These are phyloP conservation scores for Cardinalis cardinalis DNA, from an alignment of 2,113 vertebrate species.

Conservation along the genomic window DNA sequence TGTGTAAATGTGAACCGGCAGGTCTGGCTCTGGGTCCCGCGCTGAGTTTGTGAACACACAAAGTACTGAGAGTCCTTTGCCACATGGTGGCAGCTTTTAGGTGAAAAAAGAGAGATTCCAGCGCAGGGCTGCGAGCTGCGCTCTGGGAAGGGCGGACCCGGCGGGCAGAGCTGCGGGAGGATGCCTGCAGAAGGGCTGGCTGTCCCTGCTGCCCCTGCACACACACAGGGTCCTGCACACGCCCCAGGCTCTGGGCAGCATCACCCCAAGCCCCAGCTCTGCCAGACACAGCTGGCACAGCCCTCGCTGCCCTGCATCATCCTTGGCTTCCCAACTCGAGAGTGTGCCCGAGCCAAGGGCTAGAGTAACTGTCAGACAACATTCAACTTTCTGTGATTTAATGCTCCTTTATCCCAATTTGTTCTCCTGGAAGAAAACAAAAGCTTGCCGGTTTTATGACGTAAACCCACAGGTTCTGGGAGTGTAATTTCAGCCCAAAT, in stretches of 20 bases:
- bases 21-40: neutral
- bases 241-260: neutral
- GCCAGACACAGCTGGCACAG: neutral
- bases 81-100: conserved; percentile 59
- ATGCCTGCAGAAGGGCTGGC: neutral
- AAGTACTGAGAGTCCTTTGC: neutral
- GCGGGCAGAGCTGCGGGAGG: neutral
- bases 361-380: neutral
- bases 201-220: neutral
- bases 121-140: neutral
- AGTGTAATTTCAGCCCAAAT: neutral
- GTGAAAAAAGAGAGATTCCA: neutral
- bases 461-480: neutral
- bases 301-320: fast-evolving
- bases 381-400: neutral
- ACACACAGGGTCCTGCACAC: neutral
- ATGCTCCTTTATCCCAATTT: neutral
- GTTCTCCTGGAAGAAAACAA: neutral
- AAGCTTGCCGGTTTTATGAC: neutral
- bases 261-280: neutral
- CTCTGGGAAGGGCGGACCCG: neutral
- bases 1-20: neutral
- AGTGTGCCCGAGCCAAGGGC: fast-evolving
- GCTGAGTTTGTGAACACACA: neutral
- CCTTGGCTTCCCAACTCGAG: neutral